Percentiles rank a stretch among this genome's conserved stretches.
Evolutionary conservation across 1,140 invertebrate genomes (phyloP).

Genomic region (Polypedilum vanderplanki): DNA sequence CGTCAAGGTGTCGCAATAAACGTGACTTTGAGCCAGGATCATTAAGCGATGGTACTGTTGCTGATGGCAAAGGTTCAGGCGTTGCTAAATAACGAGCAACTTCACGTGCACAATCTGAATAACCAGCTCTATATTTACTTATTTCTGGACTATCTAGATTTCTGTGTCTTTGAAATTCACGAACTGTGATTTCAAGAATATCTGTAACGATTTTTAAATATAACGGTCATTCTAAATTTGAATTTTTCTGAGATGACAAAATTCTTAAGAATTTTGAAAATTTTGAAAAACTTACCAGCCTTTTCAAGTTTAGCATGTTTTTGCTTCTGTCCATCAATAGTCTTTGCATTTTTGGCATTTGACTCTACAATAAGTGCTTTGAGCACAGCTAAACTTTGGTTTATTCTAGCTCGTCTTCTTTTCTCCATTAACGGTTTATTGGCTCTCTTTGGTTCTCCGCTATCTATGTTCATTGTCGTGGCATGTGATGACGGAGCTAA

Average conservation of each 20-base stretch:
- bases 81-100: constrained; percentile 58
- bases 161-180: constrained; percentile 70
- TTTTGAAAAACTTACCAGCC: constrained; percentile 45
- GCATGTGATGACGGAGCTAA: neutral
- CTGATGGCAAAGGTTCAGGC: constrained; percentile 52
- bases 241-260: neutral
- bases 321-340: constrained; percentile 53
- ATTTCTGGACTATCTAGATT: constrained; percentile 55
- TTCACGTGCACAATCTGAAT: constrained; percentile 73
- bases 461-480: neutral
- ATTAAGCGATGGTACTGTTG: constrained; percentile 54
- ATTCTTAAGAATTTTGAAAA: neutral
- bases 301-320: constrained; percentile 82
- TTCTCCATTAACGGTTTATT: constrained; percentile 93
- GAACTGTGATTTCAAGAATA: constrained; percentile 84
- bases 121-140: constrained; percentile 59
- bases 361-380: constrained; percentile 72
- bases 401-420: constrained; percentile 77
- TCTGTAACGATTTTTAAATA: constrained; percentile 46
- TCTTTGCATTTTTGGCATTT: constrained; percentile 38
- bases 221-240: neutral
- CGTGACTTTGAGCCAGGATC: constrained; percentile 61
- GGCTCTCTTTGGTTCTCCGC: constrained; percentile 46
- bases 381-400: constrained; percentile 76
- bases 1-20: constrained; percentile 61